Percentiles rank a stretch among this genome's conserved stretches.
Evolutionary conservation across 1,140 invertebrate genomes (phyloP).

Genomic region (Megalopta genalis): DNA sequence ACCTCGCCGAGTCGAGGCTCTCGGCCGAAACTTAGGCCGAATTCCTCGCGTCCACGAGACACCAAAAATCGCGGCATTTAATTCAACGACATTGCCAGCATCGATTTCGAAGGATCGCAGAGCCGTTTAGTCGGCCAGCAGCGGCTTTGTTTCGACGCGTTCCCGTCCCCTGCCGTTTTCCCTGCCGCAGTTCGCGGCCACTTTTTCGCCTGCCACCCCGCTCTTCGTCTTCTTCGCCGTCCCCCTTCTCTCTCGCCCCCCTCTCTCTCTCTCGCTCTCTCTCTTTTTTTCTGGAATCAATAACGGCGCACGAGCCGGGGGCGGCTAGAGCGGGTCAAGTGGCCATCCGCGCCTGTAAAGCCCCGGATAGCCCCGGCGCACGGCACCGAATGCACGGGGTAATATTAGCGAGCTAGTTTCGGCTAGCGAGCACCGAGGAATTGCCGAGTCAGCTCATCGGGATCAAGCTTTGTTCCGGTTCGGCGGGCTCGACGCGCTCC

Average conservation of each 20-base stretch:
- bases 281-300: constrained; percentile 66
- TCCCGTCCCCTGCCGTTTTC: no score
- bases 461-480: constrained; percentile 68
- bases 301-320: constrained; percentile 59
- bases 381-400: constrained; percentile 48
- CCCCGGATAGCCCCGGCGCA: constrained; percentile 44
- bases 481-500: constrained; percentile 42
- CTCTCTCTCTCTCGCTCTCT: constrained; percentile 17
- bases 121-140: no score
- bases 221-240: no score
- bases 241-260: not conserved
- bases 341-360: constrained; percentile 64
- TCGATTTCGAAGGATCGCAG: no score
- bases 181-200: no score
- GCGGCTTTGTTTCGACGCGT: no score
- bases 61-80: no score
- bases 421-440: constrained; percentile 57
- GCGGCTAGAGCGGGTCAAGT: constrained; percentile 69
- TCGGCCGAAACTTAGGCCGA: no score
- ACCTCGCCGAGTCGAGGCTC: no score
- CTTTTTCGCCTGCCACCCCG: no score
- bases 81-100: no score
- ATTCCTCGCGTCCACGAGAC: no score
- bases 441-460: constrained; percentile 72
- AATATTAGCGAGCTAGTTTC: constrained; percentile 71